Percentiles rank a stretch among this genome's conserved stretches.
Evolutionary conservation across 2,888 invertebrate genomes (phyloP).

Genomic region (Halictus quadricinctus): DNA sequence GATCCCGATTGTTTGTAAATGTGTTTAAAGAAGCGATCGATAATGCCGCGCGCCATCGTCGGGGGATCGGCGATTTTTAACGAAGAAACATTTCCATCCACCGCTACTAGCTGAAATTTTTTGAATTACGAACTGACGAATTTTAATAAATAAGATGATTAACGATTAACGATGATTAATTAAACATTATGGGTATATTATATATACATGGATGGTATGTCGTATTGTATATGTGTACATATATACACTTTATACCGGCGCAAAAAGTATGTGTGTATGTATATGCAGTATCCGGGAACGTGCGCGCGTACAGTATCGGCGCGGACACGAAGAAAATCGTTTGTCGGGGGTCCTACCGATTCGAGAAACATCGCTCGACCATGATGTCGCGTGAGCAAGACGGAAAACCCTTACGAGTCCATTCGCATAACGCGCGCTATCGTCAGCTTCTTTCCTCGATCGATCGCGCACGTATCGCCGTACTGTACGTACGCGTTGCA

Average conservation of each 20-base stretch:
- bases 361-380: neutral
- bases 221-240: constrained; percentile 81
- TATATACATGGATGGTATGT: constrained; percentile 79
- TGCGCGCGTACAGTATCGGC: constrained; percentile 63
- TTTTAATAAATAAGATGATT: constrained; percentile 72
- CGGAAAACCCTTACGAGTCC: neutral
- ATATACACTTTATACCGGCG: constrained; percentile 77
- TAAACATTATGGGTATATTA: constrained; percentile 72
- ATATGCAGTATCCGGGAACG: constrained; percentile 64
- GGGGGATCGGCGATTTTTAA: constrained; percentile 69
- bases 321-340: neutral
- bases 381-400: neutral
- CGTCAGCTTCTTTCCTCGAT: constrained; percentile 23
- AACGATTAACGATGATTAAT: constrained; percentile 75
- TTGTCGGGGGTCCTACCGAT: neutral
- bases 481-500: constrained; percentile 62
- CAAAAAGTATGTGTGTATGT: constrained; percentile 70
- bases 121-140: constrained; percentile 72
- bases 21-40: constrained; percentile 66
- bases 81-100: constrained; percentile 80
- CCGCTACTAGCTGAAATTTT: constrained; percentile 73
- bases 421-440: constrained; percentile 23
- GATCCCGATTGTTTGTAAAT: constrained; percentile 71
- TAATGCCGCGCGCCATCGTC: constrained; percentile 51
- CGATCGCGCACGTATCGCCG: constrained; percentile 43